Evolutionary conservation across 1,140 invertebrate genomes (phyloP).

Genomic region (Drosophila parabipectinata): DNA sequence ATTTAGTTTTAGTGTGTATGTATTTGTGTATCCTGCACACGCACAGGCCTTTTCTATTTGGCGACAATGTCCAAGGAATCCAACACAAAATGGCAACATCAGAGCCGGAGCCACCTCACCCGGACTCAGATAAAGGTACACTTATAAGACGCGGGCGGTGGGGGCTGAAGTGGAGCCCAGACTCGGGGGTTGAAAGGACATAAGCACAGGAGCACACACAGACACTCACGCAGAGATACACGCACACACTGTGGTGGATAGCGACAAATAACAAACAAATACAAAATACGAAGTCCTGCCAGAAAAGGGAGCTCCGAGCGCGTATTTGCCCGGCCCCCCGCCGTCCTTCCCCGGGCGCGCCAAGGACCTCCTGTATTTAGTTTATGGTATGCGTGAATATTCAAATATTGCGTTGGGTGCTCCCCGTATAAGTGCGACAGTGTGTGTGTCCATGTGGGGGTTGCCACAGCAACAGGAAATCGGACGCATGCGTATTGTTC

Average conservation of each 20-base stretch:
- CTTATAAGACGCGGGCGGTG: background rate
- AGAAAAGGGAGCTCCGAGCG: slow-evolving; percentile 57
- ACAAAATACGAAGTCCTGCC: slow-evolving; percentile 59
- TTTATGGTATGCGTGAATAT: slow-evolving; percentile 81
- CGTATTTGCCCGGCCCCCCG: slow-evolving; percentile 63
- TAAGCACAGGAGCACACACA: slow-evolving; percentile 26
- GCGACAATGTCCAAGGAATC: slow-evolving; percentile 72
- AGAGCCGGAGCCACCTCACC: slow-evolving; percentile 21
- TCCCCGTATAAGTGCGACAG: slow-evolving; percentile 23
- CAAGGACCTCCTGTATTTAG: slow-evolving; percentile 39
- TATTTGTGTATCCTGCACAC: slow-evolving; percentile 35
- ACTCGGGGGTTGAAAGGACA: slow-evolving; percentile 75
- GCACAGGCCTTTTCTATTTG: slow-evolving; percentile 64
- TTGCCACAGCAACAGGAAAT: slow-evolving; percentile 81
- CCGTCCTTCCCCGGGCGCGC: background rate
- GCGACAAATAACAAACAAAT: slow-evolving; percentile 78
- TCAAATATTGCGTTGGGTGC: slow-evolving; percentile 62
- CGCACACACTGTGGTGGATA: slow-evolving; percentile 49
- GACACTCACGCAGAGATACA: slow-evolving; percentile 35
- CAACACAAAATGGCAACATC: slow-evolving; percentile 72
- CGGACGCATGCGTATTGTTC: slow-evolving; percentile 73
- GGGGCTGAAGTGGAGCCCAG: slow-evolving; percentile 38
- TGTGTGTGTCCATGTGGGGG: slow-evolving; percentile 62
- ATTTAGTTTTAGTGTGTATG: background rate
- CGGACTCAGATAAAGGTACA: slow-evolving; percentile 48